These are phyloP conservation scores for Platichthys flesus DNA, from an alignment of 2,113 vertebrate genomes.

Conservation along the genomic window DNA sequence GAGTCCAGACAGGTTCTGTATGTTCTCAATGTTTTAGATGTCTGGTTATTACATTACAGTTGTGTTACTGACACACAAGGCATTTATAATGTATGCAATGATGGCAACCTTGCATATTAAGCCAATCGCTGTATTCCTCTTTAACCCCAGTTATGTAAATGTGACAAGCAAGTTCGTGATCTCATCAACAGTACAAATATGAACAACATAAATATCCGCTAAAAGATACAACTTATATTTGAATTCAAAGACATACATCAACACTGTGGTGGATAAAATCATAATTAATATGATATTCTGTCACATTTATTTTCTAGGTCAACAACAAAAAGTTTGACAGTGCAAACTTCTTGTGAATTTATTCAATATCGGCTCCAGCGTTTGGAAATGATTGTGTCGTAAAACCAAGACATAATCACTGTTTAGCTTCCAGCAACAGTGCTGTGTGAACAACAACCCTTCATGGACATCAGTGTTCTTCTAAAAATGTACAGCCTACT, in stretches of 20 bases:
- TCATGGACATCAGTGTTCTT: slow-evolving; percentile 5
- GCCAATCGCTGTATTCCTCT: too few species aligned
- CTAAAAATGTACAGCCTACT: slow-evolving; percentile 10
- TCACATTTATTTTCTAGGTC: not conserved
- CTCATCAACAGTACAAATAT: too few species aligned
- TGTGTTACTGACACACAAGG: too few species aligned
- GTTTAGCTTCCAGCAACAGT: slow-evolving; percentile 5
- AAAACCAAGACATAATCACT: slow-evolving; percentile 1
- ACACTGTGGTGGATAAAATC: not conserved
- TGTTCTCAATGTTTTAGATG: too few species aligned
- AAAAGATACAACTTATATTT: too few species aligned
- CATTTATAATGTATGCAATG: too few species aligned
- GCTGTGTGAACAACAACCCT: not conserved
- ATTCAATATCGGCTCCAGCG: not conserved
- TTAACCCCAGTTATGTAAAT: too few species aligned
- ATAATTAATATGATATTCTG: not conserved
- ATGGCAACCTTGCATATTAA: too few species aligned
- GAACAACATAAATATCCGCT: too few species aligned
- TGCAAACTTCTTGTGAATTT: not conserved
- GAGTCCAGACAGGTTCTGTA: not conserved
- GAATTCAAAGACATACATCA: too few species aligned
- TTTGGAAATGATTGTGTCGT: slow-evolving; percentile 8
- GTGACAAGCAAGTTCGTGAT: too few species aligned
- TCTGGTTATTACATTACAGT: too few species aligned
- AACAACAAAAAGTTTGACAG: not conserved